Evolutionary conservation across 2,797 vertebrate species (phyloP).

Genomic region (Rhynchonycteris naso): DNA sequence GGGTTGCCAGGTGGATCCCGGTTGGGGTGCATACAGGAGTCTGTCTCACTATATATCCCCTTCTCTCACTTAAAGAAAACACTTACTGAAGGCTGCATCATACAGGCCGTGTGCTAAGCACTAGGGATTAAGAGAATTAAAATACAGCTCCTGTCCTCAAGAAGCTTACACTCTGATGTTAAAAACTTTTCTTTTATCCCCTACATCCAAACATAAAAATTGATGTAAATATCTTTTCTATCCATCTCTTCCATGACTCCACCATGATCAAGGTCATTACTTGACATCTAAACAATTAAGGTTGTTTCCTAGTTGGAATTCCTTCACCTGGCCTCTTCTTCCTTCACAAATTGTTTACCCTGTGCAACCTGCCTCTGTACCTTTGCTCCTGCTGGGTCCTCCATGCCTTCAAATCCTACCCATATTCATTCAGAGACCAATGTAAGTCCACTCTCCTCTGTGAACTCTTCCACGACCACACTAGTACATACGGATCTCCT

Average conservation of each 20-base stretch:
- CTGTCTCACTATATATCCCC: too few species aligned
- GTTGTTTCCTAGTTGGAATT: background rate
- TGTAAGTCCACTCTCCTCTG: background rate
- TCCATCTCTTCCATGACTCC: background rate
- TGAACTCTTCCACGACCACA: background rate
- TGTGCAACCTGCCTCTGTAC: background rate
- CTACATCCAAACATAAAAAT: background rate
- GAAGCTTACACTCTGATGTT: background rate
- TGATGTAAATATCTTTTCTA: background rate
- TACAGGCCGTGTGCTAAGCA: background rate
- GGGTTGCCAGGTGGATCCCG: too few species aligned
- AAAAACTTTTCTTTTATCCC: background rate
- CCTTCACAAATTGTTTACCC: background rate
- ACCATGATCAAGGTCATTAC: background rate
- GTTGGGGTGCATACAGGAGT: too few species aligned
- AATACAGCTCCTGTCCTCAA: slow-evolving; percentile 10
- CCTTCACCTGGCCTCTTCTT: background rate
- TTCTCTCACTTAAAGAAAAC: too few species aligned
- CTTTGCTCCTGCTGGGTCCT: background rate
- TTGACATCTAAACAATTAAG: background rate
- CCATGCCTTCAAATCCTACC: background rate
- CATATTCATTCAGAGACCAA: background rate
- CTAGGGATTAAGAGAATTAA: background rate
- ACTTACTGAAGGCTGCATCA: background rate
- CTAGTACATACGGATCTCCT: background rate